A percentile compares a stretch with the other conserved stretches of the same genome.
phyloP scores from a whole-genome alignment of 2,113 vertebrate genomes.

The Ptychochromis oligacanthus region DNA sequence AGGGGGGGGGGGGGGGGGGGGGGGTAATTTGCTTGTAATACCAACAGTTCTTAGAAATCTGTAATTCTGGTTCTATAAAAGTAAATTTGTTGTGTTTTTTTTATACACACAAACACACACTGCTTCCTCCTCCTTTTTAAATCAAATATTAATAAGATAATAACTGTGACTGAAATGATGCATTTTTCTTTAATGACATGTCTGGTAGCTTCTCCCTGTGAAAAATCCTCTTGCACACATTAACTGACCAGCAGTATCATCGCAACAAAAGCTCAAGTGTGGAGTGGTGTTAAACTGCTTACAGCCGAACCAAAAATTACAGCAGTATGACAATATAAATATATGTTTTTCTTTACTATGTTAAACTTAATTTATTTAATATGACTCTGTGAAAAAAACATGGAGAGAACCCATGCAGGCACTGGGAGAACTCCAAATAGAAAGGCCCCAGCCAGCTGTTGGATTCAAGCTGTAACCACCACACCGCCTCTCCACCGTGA shows the following conservation, averaged over 20 bases:
- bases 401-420: not conserved
- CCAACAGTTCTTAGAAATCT: not conserved
- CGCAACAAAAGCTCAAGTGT: too few species aligned
- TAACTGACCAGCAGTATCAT: not conserved
- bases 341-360: fast-evolving
- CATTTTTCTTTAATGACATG: not conserved
- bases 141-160: not conserved
- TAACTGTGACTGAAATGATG: not conserved
- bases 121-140: not conserved
- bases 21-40: too few species aligned
- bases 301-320: too few species aligned
- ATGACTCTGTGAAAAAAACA: not conserved
- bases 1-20: too few species aligned
- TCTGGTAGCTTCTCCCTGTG: not conserved
- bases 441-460: too few species aligned
- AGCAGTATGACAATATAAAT: not conserved
- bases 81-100: not conserved
- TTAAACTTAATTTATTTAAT: not conserved
- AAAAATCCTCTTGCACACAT: not conserved
- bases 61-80: not conserved
- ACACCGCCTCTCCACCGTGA: too few species aligned
- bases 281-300: too few species aligned
- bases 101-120: not conserved
- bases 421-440: too few species aligned
- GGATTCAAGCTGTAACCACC: not conserved